Evolutionary conservation across 2,888 invertebrate genomes (phyloP), one percentile per base, ranked within the genome.

Genomic region (Melanotus villosus): DNA sequence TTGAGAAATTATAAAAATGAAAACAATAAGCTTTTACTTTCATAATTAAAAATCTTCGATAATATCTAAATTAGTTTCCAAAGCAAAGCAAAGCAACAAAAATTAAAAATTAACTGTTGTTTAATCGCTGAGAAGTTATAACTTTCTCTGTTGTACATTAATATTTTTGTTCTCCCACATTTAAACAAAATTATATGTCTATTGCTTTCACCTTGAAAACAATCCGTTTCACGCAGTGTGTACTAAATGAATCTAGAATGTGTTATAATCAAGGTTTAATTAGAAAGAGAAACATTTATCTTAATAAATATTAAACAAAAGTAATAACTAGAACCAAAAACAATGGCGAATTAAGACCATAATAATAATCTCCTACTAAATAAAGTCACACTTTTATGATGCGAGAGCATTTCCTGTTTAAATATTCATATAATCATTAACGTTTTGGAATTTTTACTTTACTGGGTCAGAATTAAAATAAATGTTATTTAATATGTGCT

Each of bases 121-220:
- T 18, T 41, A 41, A 16, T 41, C 14, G 14, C 12, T 16, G 41
- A 41, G 16, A 16, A 16, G 14, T 41, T 7, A 14, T 41, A 4
- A 52, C 52, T 52, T 52, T 52, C 52, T 32, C 52, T 30, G 47
- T 47, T 21, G 16, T 41, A 47, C 23, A 23, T 21, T 23, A 23
- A 18, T n/a, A n/a, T 32, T 52, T 52, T 52, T 32, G 16, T 19
- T 30, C 52, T 32, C 52, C 32, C 52, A 47, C 52, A 18, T 14
- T 52, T 12, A 21, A 23, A 32, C 32, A 32, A 30, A 32, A 26
- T 50, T 32, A 19, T 47, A n/a, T 47, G 23, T 12, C 12, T n/a
- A 32, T 30, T 52, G 32, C 52, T 52, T 52, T 52, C 52, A 52
- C 52, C 32, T 52, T 52, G 32, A 52, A 52, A 52, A n/a, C 32